phyloP scores from a whole-genome alignment of 64 coral and sea anemone genomes.

The Porites lutea region DNA sequence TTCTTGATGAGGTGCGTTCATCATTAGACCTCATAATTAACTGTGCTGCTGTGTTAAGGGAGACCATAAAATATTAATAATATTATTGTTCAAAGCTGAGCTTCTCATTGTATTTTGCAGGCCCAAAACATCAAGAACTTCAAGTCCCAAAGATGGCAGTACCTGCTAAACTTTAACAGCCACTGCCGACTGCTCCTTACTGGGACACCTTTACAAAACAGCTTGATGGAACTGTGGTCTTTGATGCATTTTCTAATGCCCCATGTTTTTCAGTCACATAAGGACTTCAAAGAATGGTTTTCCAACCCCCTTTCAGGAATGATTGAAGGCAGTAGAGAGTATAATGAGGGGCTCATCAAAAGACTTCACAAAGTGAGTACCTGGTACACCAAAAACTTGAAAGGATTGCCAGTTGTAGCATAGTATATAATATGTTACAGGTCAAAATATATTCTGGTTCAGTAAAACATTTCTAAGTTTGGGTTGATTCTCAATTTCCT shows the following conservation, averaged over 20 bases:
- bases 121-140: conserved; percentile 99
- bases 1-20: conserved; percentile 88
- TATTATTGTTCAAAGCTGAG: not conserved
- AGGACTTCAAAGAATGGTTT: conserved; percentile 99
- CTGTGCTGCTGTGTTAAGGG: no score
- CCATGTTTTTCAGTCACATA: conserved; percentile 98
- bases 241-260: conserved; percentile 99
- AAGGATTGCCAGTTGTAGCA: no score
- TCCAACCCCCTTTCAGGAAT: conserved; percentile 96
- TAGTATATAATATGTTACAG: not conserved
- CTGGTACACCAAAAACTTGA: no score
- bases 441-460: no score
- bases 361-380: conserved; percentile 93
- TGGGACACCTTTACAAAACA: conserved; percentile 97
- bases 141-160: conserved; percentile 99
- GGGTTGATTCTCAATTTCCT: no score
- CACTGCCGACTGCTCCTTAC: conserved; percentile 91
- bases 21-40: no score
- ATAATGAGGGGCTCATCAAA: conserved; percentile 96
- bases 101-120: conserved; percentile 31
- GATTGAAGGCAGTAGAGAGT: conserved; percentile 99
- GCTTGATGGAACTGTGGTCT: conserved; percentile 98
- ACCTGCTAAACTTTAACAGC: conserved; percentile 97
- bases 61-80: no score
- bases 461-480: no score